A percentile compares a stretch with the other conserved stretches of the same genome.
Conservation (phyloP, 2,888 invertebrate species). For the Serrognathus titanus region DNA sequence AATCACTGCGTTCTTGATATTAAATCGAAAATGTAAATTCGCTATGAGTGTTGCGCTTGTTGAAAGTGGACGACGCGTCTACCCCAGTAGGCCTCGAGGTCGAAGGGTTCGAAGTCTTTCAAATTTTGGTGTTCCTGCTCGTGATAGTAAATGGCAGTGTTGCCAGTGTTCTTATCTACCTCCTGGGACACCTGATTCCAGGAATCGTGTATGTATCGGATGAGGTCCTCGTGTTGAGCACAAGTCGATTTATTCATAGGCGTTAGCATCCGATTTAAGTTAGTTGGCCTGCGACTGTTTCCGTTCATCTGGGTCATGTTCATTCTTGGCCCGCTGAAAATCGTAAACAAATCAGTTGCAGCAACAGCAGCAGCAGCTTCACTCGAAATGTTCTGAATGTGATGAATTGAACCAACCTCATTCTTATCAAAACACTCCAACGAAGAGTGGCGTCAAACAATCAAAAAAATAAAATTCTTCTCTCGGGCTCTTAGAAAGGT, state of each 20-base stretch:
- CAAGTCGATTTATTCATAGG: slow-evolving; percentile 31
- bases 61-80: slow-evolving; percentile 66
- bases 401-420: slow-evolving; percentile 7
- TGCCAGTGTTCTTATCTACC: slow-evolving; percentile 39
- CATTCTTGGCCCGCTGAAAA: slow-evolving; percentile 43
- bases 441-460: too few relatives aligned
- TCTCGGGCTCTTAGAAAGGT: too few relatives aligned
- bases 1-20: neutral
- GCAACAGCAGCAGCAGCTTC: neutral
- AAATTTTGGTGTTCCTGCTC: slow-evolving; percentile 56
- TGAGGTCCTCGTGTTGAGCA: slow-evolving; percentile 71
- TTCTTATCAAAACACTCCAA: neutral
- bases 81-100: slow-evolving; percentile 75
- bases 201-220: slow-evolving; percentile 75
- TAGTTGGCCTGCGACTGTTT: slow-evolving; percentile 33
- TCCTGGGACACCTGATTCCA: slow-evolving; percentile 62
- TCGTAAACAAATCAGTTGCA: neutral
- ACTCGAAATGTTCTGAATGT: neutral
- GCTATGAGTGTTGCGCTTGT: slow-evolving; percentile 51
- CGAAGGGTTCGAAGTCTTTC: slow-evolving; percentile 74
- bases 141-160: slow-evolving; percentile 63
- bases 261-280: slow-evolving; percentile 33
- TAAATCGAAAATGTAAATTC: slow-evolving; percentile 10
- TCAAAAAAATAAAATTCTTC: too few relatives aligned
- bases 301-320: slow-evolving; percentile 46